Conservation (phyloP, 1,140 invertebrate genomes). For the Drusus annulatus region DNA sequence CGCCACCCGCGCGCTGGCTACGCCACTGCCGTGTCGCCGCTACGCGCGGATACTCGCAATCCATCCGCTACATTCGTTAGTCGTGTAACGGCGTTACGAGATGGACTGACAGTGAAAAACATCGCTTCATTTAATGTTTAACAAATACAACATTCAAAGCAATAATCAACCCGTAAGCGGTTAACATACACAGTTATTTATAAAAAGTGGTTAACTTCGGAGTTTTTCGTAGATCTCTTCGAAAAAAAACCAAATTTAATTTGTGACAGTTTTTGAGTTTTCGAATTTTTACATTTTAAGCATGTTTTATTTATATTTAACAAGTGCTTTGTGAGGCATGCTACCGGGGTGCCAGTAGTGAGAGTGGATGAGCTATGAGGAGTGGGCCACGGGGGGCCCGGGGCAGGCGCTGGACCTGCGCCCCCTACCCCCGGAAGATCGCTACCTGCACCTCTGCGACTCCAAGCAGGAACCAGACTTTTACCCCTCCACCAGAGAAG, state of each 20-base stretch:
- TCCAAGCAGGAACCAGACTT: slow-evolving; percentile 44
- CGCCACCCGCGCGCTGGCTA: background rate
- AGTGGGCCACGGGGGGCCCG: slow-evolving; percentile 28
- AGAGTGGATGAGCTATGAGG: slow-evolving; percentile 47
- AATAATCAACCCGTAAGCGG: too few species aligned
- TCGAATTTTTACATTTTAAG: background rate
- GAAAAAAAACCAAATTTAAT: background rate
- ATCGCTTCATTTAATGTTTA: background rate
- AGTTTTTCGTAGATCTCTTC: background rate
- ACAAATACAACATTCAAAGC: too few species aligned
- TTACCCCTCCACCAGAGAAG: slow-evolving; percentile 35
- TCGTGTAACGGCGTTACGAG: slow-evolving; percentile 5
- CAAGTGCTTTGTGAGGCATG: background rate
- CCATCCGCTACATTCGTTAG: background rate
- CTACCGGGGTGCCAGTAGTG: slow-evolving; percentile 5
- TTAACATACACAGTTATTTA: too few species aligned
- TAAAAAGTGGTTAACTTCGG: too few species aligned
- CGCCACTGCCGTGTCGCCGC: slow-evolving; percentile 1
- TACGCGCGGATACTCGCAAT: background rate
- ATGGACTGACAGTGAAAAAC: slow-evolving; percentile 20
- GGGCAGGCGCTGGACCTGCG: slow-evolving; percentile 51
- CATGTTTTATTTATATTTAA: background rate
- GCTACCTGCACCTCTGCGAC: slow-evolving; percentile 42
- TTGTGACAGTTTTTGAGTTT: background rate
- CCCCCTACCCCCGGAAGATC: slow-evolving; percentile 43